phyloP scores from a whole-genome alignment of 1,140 invertebrate species.

The Heliconius eleuchia region DNA sequence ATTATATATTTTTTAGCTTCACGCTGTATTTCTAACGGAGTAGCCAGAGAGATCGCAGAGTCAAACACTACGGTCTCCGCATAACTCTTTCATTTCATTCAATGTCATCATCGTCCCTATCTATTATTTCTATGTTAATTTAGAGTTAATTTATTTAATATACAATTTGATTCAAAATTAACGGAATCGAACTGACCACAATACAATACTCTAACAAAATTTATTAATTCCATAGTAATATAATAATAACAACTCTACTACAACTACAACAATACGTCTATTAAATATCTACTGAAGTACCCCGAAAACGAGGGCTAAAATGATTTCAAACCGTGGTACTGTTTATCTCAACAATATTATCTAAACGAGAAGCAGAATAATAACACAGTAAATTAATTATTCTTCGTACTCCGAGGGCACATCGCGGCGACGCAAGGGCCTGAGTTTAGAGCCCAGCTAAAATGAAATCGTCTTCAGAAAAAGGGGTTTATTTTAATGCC shows the following conservation, averaged over 20 bases:
- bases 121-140: too few species aligned
- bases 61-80: too few species aligned
- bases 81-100: too few species aligned
- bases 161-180: too few species aligned
- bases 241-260: too few species aligned
- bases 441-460: slow-evolving; percentile 79
- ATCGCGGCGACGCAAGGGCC: slow-evolving; percentile 66
- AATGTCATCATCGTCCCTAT: too few species aligned
- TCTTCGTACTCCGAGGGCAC: slow-evolving; percentile 54
- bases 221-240: too few species aligned
- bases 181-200: too few species aligned
- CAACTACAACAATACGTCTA: neutral
- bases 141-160: too few species aligned
- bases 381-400: slow-evolving; percentile 79
- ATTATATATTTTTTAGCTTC: too few species aligned
- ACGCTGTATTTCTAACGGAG: too few species aligned
- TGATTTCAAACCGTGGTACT: neutral
- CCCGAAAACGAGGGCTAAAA: neutral
- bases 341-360: slow-evolving; percentile 49
- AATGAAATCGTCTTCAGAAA: slow-evolving; percentile 78
- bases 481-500: slow-evolving; percentile 81
- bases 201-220: neutral
- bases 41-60: too few species aligned
- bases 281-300: neutral
- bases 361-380: slow-evolving; percentile 66